These are phyloP conservation scores for Asobara japonica DNA, from an alignment of 1,140 invertebrate species.

Conservation along the genomic window DNA sequence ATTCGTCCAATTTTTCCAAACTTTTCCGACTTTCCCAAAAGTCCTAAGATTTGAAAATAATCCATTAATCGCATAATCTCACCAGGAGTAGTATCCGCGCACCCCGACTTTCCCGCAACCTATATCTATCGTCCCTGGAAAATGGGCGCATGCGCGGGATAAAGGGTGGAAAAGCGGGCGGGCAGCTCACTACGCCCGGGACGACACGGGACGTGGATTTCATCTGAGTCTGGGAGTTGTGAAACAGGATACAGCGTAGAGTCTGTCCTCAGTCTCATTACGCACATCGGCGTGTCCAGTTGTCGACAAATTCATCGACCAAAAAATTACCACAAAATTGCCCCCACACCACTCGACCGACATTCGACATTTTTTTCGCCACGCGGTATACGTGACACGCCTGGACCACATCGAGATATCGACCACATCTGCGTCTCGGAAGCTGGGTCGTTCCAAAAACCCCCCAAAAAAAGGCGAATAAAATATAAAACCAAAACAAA, in stretches of 20 bases:
- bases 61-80: background rate
- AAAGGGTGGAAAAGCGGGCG: constrained; percentile 58
- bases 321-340: too few relatives aligned
- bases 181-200: constrained; percentile 65
- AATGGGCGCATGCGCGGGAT: constrained; percentile 57
- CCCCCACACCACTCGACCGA: too few relatives aligned
- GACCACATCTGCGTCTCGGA: constrained; percentile 23
- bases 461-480: background rate
- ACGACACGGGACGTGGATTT: constrained; percentile 53
- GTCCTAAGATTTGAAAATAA: too few relatives aligned
- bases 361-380: background rate
- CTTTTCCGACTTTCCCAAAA: too few relatives aligned
- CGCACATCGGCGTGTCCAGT: too few relatives aligned
- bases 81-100: background rate
- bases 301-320: too few relatives aligned
- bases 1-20: too few relatives aligned
- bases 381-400: constrained; percentile 11
- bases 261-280: too few relatives aligned
- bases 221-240: constrained; percentile 14
- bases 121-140: constrained; percentile 23
- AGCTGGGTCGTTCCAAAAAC: constrained; percentile 25
- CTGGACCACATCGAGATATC: constrained; percentile 25
- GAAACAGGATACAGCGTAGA: background rate
- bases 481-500: background rate
- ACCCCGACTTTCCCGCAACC: background rate